Base-by-base conservation (phyloP, 35 echinoderm and acorn worm species). In the Hemicentrotus pulcherrimus region DNA sequence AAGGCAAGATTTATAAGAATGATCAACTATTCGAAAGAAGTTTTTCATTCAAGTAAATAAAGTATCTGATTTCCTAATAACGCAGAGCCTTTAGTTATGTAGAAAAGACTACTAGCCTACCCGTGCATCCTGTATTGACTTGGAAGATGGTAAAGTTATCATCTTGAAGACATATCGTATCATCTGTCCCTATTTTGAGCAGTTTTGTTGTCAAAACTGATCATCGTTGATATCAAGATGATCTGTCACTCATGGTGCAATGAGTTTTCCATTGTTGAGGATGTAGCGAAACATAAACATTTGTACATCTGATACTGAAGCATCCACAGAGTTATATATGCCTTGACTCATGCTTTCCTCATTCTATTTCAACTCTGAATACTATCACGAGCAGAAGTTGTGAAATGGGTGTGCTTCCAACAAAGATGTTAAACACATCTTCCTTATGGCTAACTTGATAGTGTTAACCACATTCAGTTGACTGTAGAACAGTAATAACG, bases 171-270 rank as follows among this genome's bases (percentile, higher is more conserved):
- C 65, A n/a, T 78, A 78, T 78, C 65, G 7, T 28, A 78, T 78
- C 19, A 28, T 78, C 19, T 78, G 65, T 78, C 65, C 65, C 65
- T 78, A 78, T 78, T 78, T 78, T 78, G 65, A 78, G 65, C 65
- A 28, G 65, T 78, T 78, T 78, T 78, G 65, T 28, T 78, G 65
- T 78, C 65, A 78, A 78, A 78, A 78, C 65, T 78, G 65, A 78
- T 78, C 65, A 78, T 18, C 18, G 18, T 28, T 78, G 65, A 78
- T 78, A n/a, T 78, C 22, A n/a, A 78, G 65, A 78, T 78, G 65
- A 78, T n/a, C 65, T 78, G 65, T 78, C 65, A 78, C 65, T 78
- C 65, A 28, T 6, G 65, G 19, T n/a, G 22, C 18, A 24, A 78
- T 78, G 65, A n/a, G 65, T 78, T 78, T 78, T n/a, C 65, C 65